These are phyloP conservation scores for Emys orbicularis DNA, from an alignment of 2,797 vertebrate genomes.

Conservation along the genomic window DNA sequence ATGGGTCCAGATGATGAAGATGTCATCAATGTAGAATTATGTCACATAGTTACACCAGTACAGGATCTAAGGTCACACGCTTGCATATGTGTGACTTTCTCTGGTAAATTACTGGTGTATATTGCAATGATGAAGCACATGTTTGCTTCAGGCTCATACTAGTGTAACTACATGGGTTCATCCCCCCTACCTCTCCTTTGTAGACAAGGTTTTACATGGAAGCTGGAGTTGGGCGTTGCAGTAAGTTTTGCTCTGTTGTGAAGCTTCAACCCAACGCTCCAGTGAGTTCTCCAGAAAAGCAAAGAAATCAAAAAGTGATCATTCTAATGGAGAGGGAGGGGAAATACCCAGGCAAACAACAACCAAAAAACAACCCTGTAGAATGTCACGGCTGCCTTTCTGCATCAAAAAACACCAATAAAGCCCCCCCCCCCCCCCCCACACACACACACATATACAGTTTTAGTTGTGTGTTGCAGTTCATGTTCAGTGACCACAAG, in stretches of 20 bases:
- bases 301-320: not conserved
- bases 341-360: not conserved
- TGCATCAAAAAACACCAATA: not conserved
- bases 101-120: not conserved
- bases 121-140: not conserved
- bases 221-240: not conserved
- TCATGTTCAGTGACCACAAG: rapidly evolving
- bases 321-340: not conserved
- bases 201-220: not conserved
- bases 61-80: not conserved
- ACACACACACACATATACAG: too few species aligned
- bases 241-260: not conserved
- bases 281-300: not conserved
- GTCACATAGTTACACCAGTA: not conserved
- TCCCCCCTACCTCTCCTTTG: not conserved
- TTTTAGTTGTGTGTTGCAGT: rapidly evolving
- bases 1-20: too few species aligned
- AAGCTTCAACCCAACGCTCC: not conserved
- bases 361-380: not conserved
- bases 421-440: not conserved
- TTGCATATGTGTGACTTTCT: not conserved
- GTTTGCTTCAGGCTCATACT: not conserved
- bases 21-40: too few species aligned
- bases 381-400: not conserved
- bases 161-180: not conserved